Evolutionary conservation across 2,888 invertebrate species (phyloP), one percentile per base, ranked within the genome.

Genomic region (Fragum sueziense): DNA sequence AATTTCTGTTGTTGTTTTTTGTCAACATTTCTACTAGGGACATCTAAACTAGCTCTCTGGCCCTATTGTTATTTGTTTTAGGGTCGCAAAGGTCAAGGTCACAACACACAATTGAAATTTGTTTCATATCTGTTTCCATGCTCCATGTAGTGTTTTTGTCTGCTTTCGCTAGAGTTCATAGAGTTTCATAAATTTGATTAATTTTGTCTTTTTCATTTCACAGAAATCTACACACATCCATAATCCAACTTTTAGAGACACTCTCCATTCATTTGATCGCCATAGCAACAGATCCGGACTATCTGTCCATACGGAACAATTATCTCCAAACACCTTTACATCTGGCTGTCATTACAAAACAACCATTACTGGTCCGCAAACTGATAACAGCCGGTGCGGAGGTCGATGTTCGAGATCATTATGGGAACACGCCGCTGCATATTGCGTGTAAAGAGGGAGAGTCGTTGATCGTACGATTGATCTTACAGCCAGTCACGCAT

Each of bases 401-500:
- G 71, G 93, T 94, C 0, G 93, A 94, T 52, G 94, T 95, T 65
- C 94, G 97, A 68, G 97, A 97, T 91, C 93, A 95, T 71, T 94
- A 95, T 79, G 98, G 98, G 3, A 97, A 97, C 92, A 97, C 97
- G 0, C 96, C 98, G 0, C 93, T 98, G 9, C 98, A 98, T 93
- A 94, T 97, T 79, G 97, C 98, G 0, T 96, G 96, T 76, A 94
- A 95, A 79, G 94, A 94, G 25, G 96, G 96, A 9, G 95, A 96
- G 90, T 89, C 95, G 41, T 95, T 95, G 54, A 96, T 96, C 90
- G 95, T 97, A 11, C 95, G 95, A 88, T 96, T 96, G 0, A 94
- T 98, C 59, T 95, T 96, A 1, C 95, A 94, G 0, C 92, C 92
- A 7, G 78, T 90, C 1, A 74, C 69, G 7, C 80, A 86, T 9